A percentile compares a stretch with the other conserved stretches of the same genome.
These are phyloP conservation scores for Symphodus melops DNA, from an alignment of 2,113 vertebrate species.

Conservation along the genomic window DNA sequence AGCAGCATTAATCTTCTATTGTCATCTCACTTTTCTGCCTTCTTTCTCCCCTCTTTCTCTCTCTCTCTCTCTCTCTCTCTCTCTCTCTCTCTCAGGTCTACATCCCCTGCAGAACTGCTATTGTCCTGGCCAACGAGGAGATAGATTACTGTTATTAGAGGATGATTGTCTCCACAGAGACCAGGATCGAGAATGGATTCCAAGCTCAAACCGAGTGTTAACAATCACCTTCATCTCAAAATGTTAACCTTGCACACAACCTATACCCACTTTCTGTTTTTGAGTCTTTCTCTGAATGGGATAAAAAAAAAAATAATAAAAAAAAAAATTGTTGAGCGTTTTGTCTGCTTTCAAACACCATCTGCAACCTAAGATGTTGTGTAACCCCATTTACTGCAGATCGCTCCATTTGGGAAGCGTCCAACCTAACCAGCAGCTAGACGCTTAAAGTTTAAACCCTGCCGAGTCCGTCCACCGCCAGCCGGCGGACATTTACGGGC, in stretches of 20 bases:
- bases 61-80: constrained; percentile 24
- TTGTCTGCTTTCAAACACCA: constrained; percentile 64
- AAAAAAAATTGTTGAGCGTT: constrained; percentile 8
- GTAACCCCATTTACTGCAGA: constrained; percentile 66
- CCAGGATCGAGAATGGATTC: constrained; percentile 68
- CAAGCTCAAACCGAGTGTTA: constrained; percentile 71
- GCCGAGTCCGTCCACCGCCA: constrained; percentile 60
- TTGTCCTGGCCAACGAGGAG: constrained; percentile 85
- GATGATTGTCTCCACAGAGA: constrained; percentile 70
- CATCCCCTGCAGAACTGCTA: constrained; percentile 86
- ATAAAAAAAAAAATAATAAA: constrained; percentile 12
- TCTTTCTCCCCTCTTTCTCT: constrained; percentile 31
- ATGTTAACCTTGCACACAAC: constrained; percentile 59
- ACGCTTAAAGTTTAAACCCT: constrained; percentile 64
- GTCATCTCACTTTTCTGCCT: constrained; percentile 58
- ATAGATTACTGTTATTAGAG: constrained; percentile 84
- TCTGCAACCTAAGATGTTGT: constrained; percentile 65
- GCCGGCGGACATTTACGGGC: constrained; percentile 64
- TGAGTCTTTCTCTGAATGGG: constrained; percentile 37
- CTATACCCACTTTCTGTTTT: constrained; percentile 55
- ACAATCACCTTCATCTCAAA: constrained; percentile 72
- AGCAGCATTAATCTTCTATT: constrained; percentile 58
- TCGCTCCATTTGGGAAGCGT: constrained; percentile 69
- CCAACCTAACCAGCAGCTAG: constrained; percentile 68
- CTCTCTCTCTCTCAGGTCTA: constrained; percentile 79